Evolutionary conservation across 2,888 invertebrate species (phyloP).

Genomic region (Frankliniella intonsa): DNA sequence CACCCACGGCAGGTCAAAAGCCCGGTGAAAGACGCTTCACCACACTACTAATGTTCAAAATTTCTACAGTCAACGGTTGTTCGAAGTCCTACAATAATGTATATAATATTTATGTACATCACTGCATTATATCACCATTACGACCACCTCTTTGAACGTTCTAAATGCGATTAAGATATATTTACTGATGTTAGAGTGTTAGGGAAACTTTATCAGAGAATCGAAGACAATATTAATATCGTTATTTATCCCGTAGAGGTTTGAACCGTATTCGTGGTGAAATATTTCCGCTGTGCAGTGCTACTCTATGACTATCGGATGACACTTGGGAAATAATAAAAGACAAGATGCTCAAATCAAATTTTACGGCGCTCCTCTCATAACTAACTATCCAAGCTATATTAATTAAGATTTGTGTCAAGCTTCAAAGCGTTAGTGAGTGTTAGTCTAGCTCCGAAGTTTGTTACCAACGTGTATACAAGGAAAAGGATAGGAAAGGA

Average conservation of each 20-base stretch:
- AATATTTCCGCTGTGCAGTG: background rate
- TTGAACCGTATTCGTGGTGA: too few relatives aligned
- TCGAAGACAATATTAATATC: background rate
- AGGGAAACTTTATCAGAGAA: background rate
- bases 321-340: background rate
- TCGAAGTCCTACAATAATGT: too few relatives aligned
- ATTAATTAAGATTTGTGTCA: background rate
- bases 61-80: too few relatives aligned
- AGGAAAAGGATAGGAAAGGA: background rate
- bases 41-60: too few relatives aligned
- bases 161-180: background rate
- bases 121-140: too few relatives aligned
- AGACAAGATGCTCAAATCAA: slow-evolving; percentile 6
- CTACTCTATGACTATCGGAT: slow-evolving; percentile 12
- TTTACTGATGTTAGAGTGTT: background rate
- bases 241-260: too few relatives aligned
- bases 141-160: too few relatives aligned
- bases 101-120: too few relatives aligned
- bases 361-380: background rate
- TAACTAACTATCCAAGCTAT: slow-evolving; percentile 15
- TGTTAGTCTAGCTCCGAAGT: background rate
- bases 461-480: slow-evolving; percentile 6
- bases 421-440: slow-evolving; percentile 1
- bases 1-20: too few relatives aligned
- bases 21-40: too few relatives aligned